Base-by-base conservation (phyloP, 2,888 invertebrate species). In the Exocentrus adspersus region DNA sequence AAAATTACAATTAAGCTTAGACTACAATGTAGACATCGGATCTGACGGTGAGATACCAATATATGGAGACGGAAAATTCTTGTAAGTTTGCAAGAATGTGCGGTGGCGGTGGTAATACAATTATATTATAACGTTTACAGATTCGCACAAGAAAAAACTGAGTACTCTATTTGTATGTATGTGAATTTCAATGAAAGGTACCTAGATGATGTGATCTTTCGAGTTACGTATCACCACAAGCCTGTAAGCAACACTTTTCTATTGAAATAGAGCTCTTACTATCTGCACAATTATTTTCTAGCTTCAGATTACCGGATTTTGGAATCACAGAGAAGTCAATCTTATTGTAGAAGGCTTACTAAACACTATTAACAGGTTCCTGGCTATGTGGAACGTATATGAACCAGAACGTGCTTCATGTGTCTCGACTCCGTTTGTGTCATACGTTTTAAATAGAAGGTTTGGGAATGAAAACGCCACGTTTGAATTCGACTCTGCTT, bases 291-390 rank as follows among this genome's bases (percentile, higher is more conserved):
- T 20, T 43, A 62, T 50, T 45, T 64, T 64, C 43, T 45, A 67
- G 69, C 19, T 46, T 21, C 43, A 51, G n/a, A 46, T 69, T 14
- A 65, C 61, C 28, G 67, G 67, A 50, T 57, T 65, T 30, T 64
- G 21, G 52, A 54, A 57, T 14, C 64, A 60, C 46, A 16, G 32
- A 10, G 42, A 37, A 16, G 20, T 66, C 5, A 57, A 57, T 20
- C 50, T 42, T 2, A 56, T 63, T 9, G 12, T 67, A 37, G 48
- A 17, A 6, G 32, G 12, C 2, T 16, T 52, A 0, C 14, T 68
- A 19, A 68, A 64, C 51, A 50, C 32, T 12, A 30, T 48, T 14
- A 53, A 60, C 21, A 43, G 28, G 10, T 14, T 51, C 0, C 19
- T 65, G 17, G 64, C 61, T 0, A 62, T 68, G 61, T 70, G 66